Percentiles rank a stretch among this genome's conserved stretches.
phyloP scores from a whole-genome alignment of 2,113 vertebrate species.

The Condylura cristata region DNA sequence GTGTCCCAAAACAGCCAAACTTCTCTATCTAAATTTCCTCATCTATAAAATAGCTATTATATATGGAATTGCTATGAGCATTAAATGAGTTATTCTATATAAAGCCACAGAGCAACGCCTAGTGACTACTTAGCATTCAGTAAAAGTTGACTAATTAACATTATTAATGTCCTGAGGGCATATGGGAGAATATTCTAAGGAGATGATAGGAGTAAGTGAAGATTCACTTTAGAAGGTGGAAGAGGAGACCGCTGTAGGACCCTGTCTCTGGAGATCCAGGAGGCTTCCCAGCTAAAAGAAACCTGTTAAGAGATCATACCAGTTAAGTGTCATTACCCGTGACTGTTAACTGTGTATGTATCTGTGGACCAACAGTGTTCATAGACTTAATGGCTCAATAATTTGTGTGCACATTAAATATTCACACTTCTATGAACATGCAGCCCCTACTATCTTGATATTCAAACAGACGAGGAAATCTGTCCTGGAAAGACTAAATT shows the following conservation, averaged over 20 bases:
- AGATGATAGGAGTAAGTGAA: background rate
- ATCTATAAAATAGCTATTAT: background rate
- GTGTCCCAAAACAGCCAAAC: background rate
- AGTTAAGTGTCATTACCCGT: background rate
- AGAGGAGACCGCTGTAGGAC: background rate
- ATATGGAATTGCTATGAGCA: background rate
- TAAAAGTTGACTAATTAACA: background rate
- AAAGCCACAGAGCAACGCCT: background rate
- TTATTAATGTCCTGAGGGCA: background rate
- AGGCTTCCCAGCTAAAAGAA: background rate
- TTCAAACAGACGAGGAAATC: conserved; percentile 53
- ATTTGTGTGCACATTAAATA: conserved; percentile 49
- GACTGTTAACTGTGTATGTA: background rate
- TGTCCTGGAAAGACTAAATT: conserved; percentile 66
- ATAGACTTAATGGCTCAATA: background rate
- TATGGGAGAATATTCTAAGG: background rate
- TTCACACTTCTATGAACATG: conserved; percentile 48
- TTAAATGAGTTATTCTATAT: background rate
- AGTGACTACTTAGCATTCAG: background rate
- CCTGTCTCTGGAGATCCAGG: background rate
- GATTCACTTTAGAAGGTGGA: background rate
- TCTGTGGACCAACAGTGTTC: background rate
- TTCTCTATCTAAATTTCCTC: background rate
- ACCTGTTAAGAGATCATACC: background rate
- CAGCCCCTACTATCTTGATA: background rate